Evolutionary conservation across 2,797 vertebrate species (phyloP), one percentile per base, ranked within the genome.

Genomic region (Decapterus maruadsi): DNA sequence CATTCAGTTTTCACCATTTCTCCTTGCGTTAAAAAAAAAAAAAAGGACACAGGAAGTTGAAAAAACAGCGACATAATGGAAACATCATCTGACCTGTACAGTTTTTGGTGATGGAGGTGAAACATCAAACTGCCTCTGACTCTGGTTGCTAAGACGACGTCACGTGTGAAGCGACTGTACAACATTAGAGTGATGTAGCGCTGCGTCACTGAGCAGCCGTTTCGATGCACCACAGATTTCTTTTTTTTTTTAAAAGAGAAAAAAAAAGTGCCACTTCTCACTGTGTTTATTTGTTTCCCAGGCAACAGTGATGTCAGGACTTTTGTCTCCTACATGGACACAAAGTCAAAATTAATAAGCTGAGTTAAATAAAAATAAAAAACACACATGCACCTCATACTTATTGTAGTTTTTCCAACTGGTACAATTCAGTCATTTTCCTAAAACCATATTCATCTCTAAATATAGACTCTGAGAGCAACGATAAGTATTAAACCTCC

Each of bases 221-320:
- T 70, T 4, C 57, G 55, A 74, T 38, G 53, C 12, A 75, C 61
- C 83, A 76, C 66, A 82, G 20, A 77, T 26, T 26, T 26, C 1
- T 1, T 26, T 26, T 26, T 26, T 1, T 1, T 26, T 26, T 43
- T 12, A 65, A 75, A 74, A 0, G 0, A 34, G 1, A 34, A 34
- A 34, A 34, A 13, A 65, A 74, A 74, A 0, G 1, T 12, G 11
- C 65, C 57, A 53, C 60, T 77, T 81, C 69, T 85, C 51, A 81
- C 58, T 50, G 77, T 85, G 38, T 94, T 94, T 93, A 93, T 92
- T 93, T 68, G 84, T 76, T 82, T 89, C 67, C 53, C 79, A 90
- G 86, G 85, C 83, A 85, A 91, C 84, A 86, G 83, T 85, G 84
- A 87, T 71, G 73, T 60, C 10, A 66, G 68, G 80, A 89, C 77